Evolutionary conservation across 2,888 invertebrate species (phyloP), one percentile per base, ranked within the genome.

Genomic region (Melinopterus prodromus): DNA sequence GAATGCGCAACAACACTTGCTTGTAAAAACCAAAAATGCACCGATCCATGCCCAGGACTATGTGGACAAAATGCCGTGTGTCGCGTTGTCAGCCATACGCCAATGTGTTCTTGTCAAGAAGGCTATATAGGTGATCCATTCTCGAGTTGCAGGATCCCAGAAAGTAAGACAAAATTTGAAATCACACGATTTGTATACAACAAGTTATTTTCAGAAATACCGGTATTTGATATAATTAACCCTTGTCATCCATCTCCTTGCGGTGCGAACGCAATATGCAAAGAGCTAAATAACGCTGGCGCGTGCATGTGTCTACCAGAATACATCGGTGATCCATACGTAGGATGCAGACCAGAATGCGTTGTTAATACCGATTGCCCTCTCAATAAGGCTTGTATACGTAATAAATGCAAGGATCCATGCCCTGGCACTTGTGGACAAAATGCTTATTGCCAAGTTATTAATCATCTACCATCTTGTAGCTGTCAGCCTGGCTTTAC

Each of bases 21-120:
- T 35, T 96, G 96, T 86, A 93, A 94, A 16, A 94, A 94, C 86
- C 93, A 94, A 85, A 94, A 94, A 89, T 96, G 95, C 87, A 90
- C 90, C 81, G 94, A 96, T 88, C 95, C 95, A 77, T 91, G 92
- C 84, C 90, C 91, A 2, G 91, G 92, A 35, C 90, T 90, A 70
- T 92, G 92, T 84, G 92, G 92, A 16, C 87, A 88, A 83, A 91
- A 91, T 83, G 91, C 92, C 0, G 90, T 90, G 84, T 93, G 93
- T 84, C 88, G 90, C 81, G 91, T 92, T 38, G 89, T 91, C 53
- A 91, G 91, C 84, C 92, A 93, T 84, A 90, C 91, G 53, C 92
- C 92, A 14, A 91, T 91, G 71, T 93, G 93, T 84, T 89, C 90
- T 16, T 93, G 93, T 83, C 88, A 90, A 14, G 85, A 89, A 12